These are phyloP conservation scores for Ranitomeya imitator DNA, from an alignment of 2,113 vertebrate genomes.

Conservation along the genomic window DNA sequence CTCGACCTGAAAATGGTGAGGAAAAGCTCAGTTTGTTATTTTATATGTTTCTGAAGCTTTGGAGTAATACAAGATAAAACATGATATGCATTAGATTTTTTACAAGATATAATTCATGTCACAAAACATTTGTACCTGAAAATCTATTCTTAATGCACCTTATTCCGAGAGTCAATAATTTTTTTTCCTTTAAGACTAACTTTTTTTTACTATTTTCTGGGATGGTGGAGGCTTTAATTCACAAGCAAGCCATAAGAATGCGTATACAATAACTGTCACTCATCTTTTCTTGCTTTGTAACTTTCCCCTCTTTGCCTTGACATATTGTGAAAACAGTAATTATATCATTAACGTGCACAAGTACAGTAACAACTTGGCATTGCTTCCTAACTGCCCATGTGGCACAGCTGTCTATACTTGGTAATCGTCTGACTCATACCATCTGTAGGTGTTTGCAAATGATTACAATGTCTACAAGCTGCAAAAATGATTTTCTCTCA, in stretches of 20 bases:
- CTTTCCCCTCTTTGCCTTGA: slow-evolving; percentile 17
- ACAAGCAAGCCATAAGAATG: not conserved
- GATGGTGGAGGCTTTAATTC: not conserved
- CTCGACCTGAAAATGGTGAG: no score
- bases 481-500: not conserved
- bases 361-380: slow-evolving; percentile 40
- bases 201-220: not conserved
- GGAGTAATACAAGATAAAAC: no score
- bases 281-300: not conserved
- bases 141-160: not conserved
- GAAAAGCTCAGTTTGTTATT: no score
- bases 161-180: not conserved
- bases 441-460: slow-evolving; percentile 37
- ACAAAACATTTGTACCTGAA: not conserved
- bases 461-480: slow-evolving; percentile 10
- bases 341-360: slow-evolving; percentile 5
- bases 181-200: not conserved
- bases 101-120: not conserved
- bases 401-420: slow-evolving; percentile 31
- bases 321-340: slow-evolving; percentile 34
- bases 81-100: no score
- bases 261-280: slow-evolving; percentile 3
- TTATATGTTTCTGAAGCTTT: no score
- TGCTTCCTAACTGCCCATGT: slow-evolving; percentile 35
- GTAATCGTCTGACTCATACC: slow-evolving; percentile 19